phyloP scores from a whole-genome alignment of 2,113 vertebrate genomes.

The Myocastor coypus region DNA sequence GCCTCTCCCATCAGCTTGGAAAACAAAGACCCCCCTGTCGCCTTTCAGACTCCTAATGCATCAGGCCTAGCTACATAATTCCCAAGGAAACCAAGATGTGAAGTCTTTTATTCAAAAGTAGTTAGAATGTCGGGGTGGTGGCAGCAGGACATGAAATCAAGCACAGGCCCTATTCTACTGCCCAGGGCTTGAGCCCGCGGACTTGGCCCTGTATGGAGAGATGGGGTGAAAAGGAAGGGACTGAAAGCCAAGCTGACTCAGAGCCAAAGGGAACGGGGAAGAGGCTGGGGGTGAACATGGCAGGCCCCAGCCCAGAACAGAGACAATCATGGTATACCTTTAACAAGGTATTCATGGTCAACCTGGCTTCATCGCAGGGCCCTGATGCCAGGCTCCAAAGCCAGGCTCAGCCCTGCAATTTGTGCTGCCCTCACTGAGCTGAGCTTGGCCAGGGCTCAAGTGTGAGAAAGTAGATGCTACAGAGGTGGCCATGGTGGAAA shows the following conservation, averaged over 20 bases:
- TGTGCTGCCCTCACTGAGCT: conserved; percentile 38
- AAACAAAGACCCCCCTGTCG: background rate
- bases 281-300: background rate
- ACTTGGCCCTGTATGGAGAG: background rate
- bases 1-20: background rate
- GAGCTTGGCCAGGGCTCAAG: conserved; percentile 83
- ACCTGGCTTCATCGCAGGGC: conserved; percentile 7
- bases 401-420: conserved; percentile 47
- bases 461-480: conserved; percentile 85
- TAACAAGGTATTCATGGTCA: conserved; percentile 80
- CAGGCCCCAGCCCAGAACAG: background rate
- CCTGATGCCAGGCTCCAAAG: background rate
- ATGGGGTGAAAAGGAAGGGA: fast-evolving
- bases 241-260: background rate
- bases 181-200: background rate
- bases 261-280: background rate
- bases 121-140: background rate
- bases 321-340: conserved; percentile 66
- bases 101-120: background rate
- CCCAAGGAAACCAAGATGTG: background rate
- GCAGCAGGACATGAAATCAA: background rate
- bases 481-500: conserved; percentile 75
- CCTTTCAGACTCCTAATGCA: background rate
- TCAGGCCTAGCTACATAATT: background rate
- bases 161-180: too few relatives aligned